Conservation (phyloP, 2,797 vertebrate species). For the Chlorospingus flavigularis region DNA sequence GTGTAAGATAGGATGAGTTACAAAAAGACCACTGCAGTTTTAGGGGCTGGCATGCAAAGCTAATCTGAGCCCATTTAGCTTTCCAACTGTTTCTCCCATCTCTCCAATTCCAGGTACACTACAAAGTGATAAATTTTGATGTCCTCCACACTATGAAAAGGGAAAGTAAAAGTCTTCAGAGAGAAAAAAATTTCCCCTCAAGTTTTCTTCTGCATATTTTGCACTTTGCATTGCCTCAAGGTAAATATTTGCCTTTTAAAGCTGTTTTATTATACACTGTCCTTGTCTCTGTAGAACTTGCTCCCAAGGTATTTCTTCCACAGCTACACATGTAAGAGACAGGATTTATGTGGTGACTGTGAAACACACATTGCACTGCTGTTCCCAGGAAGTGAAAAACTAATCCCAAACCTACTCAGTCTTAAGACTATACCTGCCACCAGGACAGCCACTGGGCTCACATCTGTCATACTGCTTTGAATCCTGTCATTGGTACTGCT, state of each 20-base stretch:
- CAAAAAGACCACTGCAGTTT: neutral
- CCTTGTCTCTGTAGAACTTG: neutral
- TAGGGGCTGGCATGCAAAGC: neutral
- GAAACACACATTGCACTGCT: neutral
- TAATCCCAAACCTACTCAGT: neutral
- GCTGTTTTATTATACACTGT: neutral
- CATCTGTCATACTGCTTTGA: neutral
- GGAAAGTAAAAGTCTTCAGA: neutral
- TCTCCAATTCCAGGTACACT: neutral
- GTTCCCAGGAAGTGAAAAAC: neutral
- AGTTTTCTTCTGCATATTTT: neutral
- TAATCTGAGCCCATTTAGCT: neutral
- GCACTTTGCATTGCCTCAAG: neutral
- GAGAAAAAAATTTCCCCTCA: neutral
- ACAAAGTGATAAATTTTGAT: neutral
- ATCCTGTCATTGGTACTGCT: neutral
- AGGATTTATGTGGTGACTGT: neutral
- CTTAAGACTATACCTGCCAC: neutral
- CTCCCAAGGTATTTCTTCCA: neutral
- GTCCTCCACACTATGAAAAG: neutral
- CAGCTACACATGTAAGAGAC: neutral
- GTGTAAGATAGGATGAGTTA: neutral
- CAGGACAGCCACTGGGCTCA: neutral
- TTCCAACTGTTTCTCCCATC: neutral
- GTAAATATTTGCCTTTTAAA: neutral